Evolutionary conservation across 2,888 invertebrate species (phyloP).

Genomic region (Biston betularia): DNA sequence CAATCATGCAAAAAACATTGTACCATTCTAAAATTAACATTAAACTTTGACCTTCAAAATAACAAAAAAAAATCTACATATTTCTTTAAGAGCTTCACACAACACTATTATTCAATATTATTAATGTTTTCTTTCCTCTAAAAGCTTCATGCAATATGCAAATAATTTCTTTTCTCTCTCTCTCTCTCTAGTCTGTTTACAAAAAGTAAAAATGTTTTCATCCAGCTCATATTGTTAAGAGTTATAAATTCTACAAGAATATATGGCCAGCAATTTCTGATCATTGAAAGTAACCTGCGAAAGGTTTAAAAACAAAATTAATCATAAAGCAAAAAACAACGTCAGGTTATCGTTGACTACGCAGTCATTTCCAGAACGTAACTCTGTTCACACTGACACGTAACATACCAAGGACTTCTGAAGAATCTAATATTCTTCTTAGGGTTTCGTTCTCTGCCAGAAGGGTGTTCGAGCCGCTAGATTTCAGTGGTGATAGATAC

Average conservation of each 20-base stretch:
- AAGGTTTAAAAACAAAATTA: slow-evolving; percentile 39
- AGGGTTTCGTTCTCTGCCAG: not conserved
- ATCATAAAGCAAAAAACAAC: slow-evolving; percentile 36
- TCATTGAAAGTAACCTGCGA: slow-evolving; percentile 29
- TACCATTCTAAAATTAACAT: no score
- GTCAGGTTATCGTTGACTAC: slow-evolving; percentile 40
- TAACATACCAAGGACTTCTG: slow-evolving; percentile 2
- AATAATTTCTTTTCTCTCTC: not conserved
- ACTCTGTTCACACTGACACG: slow-evolving; percentile 32
- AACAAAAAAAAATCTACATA: no score
- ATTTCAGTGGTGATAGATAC: no score
- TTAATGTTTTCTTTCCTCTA: not conserved
- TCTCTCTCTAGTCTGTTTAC: slow-evolving; percentile 4
- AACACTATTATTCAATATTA: not conserved
- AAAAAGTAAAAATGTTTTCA: slow-evolving; percentile 12
- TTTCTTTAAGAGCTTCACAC: no score
- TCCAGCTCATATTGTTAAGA: slow-evolving; percentile 3
- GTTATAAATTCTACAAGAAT: slow-evolving; percentile 13
- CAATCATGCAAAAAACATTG: no score
- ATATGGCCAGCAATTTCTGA: slow-evolving; percentile 6
- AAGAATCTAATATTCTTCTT: not conserved
- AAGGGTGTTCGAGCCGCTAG: not conserved
- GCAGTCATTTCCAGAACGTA: slow-evolving; percentile 21
- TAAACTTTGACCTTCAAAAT: no score
- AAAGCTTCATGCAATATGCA: slow-evolving; percentile 4